Evolutionary conservation across 2,113 vertebrate genomes (phyloP).

Genomic region (Dipodomys stephensi): DNA sequence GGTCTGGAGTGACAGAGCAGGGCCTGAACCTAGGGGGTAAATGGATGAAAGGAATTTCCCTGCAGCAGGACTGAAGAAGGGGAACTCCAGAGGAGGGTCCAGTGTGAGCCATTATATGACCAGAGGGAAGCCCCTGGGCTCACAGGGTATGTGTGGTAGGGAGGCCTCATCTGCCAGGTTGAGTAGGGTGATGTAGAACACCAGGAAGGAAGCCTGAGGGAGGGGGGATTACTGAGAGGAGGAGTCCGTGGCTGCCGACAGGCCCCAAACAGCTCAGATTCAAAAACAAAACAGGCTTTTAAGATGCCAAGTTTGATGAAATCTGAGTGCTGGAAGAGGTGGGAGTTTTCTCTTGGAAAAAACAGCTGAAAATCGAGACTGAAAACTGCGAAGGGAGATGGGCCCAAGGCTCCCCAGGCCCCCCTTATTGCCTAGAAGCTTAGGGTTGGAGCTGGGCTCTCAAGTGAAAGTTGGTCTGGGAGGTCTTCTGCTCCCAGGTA

Average conservation of each 20-base stretch:
- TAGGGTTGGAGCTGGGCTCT: not conserved
- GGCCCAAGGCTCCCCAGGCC: constrained; percentile 44
- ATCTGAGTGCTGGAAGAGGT: constrained; percentile 84
- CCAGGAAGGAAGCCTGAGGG: constrained; percentile 75
- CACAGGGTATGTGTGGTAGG: not conserved
- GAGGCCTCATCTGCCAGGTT: not conserved
- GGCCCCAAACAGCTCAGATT: constrained; percentile 87
- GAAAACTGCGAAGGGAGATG: constrained; percentile 79
- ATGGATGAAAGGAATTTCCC: not conserved
- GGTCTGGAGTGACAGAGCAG: constrained; percentile 22
- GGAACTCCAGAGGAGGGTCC: not conserved
- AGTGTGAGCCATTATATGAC: not conserved
- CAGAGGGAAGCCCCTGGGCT: not conserved
- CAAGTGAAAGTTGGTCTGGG: not conserved
- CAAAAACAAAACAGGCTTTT: constrained; percentile 87
- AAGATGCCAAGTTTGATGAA: constrained; percentile 89
- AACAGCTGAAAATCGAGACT: constrained; percentile 82
- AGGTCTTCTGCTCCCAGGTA: not conserved
- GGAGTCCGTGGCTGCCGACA: constrained; percentile 71
- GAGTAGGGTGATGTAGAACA: not conserved
- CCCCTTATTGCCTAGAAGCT: constrained; percentile 51
- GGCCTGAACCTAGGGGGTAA: not conserved
- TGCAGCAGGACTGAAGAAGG: not conserved
- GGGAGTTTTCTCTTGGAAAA: constrained; percentile 83
- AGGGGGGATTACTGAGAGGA: not conserved